These are phyloP conservation scores for Drosophila conformis DNA, from an alignment of 2,888 invertebrate genomes.

Conservation along the genomic window DNA sequence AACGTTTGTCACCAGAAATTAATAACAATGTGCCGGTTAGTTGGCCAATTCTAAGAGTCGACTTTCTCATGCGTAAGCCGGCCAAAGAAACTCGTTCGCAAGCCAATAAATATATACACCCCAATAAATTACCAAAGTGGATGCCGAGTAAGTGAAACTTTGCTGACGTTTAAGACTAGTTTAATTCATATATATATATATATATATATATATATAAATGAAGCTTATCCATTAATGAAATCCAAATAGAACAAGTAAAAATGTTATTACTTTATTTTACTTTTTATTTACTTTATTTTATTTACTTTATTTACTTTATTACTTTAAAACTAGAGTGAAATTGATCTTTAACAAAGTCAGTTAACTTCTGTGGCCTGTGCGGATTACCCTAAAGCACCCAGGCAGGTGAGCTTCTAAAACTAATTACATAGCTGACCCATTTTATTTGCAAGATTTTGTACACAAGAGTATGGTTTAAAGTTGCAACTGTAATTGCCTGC, in stretches of 20 bases:
- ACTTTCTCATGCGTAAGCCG: slow-evolving; percentile 69
- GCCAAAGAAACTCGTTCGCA: slow-evolving; percentile 63
- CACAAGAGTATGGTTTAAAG: background rate
- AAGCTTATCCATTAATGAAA: no score
- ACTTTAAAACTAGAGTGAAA: background rate
- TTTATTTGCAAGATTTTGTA: background rate
- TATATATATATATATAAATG: background rate
- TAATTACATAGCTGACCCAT: background rate
- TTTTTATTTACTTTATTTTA: no score
- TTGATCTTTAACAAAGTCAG: background rate
- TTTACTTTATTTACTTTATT: no score
- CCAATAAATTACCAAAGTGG: slow-evolving; percentile 16
- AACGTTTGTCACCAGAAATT: slow-evolving; percentile 75
- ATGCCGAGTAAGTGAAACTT: slow-evolving; percentile 43
- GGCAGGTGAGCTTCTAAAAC: background rate
- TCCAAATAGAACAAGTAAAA: background rate
- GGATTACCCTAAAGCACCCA: background rate
- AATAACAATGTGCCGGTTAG: slow-evolving; percentile 76
- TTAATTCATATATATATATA: background rate
- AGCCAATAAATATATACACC: slow-evolving; percentile 31
- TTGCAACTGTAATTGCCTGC: background rate
- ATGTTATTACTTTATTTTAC: no score
- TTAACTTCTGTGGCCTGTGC: background rate
- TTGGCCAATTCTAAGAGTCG: slow-evolving; percentile 70
- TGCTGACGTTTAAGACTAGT: background rate